Percentiles rank a stretch among this genome's conserved stretches.
Conservation (phyloP, 2,888 invertebrate genomes). For the Ectemnius cavifrons region DNA sequence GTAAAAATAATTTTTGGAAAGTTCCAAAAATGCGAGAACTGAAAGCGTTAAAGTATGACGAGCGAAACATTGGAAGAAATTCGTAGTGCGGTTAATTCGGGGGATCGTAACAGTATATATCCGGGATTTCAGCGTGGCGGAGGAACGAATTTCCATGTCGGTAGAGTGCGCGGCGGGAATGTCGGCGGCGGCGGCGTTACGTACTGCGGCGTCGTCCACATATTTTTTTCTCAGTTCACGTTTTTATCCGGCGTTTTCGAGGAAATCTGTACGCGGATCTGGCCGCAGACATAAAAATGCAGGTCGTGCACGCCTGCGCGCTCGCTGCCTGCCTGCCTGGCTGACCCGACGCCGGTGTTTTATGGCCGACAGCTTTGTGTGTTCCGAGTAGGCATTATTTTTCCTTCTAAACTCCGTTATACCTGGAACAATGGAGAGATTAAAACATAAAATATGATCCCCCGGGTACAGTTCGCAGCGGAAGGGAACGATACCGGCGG, state of each 20-base stretch:
- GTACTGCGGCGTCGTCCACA: neutral
- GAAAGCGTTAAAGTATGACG: too few species aligned
- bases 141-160: conserved; percentile 28
- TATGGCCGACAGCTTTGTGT: conserved; percentile 76
- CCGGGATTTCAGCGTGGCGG: too few species aligned
- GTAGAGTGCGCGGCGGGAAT: too few species aligned
- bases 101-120: too few species aligned
- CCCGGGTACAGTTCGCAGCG: conserved; percentile 59
- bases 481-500: conserved; percentile 14
- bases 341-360: conserved; percentile 72
- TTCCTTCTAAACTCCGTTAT: conserved; percentile 77
- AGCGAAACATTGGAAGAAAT: neutral
- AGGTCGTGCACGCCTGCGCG: conserved; percentile 74
- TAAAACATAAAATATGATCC: conserved; percentile 77
- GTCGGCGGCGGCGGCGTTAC: conserved; percentile 21
- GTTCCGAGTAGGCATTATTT: conserved; percentile 77
- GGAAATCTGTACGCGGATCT: conserved; percentile 74
- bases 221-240: conserved; percentile 29
- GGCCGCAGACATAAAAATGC: conserved; percentile 75
- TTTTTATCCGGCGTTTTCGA: conserved; percentile 61
- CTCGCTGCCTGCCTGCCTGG: conserved; percentile 57
- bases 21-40: too few species aligned
- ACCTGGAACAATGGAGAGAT: conserved; percentile 78
- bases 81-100: too few species aligned
- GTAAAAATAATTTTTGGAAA: too few species aligned